These are phyloP conservation scores for Anguilla anguilla DNA, from an alignment of 2,797 vertebrate species.

Conservation along the genomic window DNA sequence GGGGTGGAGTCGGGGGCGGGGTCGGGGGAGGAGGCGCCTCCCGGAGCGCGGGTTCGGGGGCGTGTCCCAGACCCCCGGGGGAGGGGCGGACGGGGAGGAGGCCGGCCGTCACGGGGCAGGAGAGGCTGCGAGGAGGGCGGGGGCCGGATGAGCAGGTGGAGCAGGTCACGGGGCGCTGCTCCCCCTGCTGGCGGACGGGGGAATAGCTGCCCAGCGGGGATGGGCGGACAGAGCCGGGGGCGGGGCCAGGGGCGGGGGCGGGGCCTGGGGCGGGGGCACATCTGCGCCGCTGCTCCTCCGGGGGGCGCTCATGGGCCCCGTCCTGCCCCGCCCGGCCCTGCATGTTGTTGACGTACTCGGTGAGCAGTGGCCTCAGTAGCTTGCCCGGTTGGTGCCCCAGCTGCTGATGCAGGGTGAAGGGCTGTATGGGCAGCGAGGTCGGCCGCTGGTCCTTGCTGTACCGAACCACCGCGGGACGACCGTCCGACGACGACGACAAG, in stretches of 20 bases:
- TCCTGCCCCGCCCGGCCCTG: conserved; percentile 64
- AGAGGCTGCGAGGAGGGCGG: conserved; percentile 74
- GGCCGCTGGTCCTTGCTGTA: conserved; percentile 96
- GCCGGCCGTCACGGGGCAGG: conserved; percentile 74
- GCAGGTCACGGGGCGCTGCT: conserved; percentile 75
- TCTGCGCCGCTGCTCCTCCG: conserved; percentile 46
- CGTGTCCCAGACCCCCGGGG: conserved; percentile 44
- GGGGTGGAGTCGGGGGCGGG: conserved; percentile 51
- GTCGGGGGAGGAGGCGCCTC: conserved; percentile 48
- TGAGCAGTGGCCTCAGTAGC: conserved; percentile 80
- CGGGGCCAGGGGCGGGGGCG: conserved; percentile 69
- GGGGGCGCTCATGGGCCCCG: conserved; percentile 49
- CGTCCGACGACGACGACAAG: conserved; percentile 70
- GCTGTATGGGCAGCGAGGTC: conserved; percentile 94
- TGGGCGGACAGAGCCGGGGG: conserved; percentile 78
- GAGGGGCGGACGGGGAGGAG: conserved; percentile 65
- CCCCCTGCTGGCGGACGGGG: conserved; percentile 79
- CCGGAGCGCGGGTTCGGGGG: conserved; percentile 37
- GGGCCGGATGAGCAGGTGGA: conserved; percentile 79
- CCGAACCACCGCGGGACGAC: conserved; percentile 79
- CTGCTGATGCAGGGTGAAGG: conserved; percentile 95
- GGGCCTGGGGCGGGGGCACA: conserved; percentile 70
- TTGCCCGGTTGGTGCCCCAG: conserved; percentile 82
- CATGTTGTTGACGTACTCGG: conserved; percentile 83
- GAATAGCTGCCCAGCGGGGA: conserved; percentile 95